These are phyloP conservation scores for Pelodytes ibericus DNA, from an alignment of 2,797 vertebrate genomes.

Conservation along the genomic window DNA sequence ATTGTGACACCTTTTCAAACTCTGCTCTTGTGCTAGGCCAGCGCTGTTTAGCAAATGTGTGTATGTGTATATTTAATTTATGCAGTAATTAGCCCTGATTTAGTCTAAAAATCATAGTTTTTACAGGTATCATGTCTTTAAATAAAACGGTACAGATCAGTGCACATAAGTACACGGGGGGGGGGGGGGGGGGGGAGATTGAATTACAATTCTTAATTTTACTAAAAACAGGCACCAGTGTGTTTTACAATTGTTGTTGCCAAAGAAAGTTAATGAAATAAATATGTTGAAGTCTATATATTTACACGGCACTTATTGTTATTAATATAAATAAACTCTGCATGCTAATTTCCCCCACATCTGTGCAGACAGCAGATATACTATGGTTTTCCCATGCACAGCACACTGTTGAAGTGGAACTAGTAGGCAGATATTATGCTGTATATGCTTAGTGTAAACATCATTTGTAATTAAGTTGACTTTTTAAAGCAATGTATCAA, in stretches of 20 bases:
- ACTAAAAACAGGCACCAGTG: neutral
- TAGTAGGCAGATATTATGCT: conserved; percentile 8
- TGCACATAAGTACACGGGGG: neutral
- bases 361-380: conserved; percentile 11
- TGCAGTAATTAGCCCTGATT: too few relatives aligned
- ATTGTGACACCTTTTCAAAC: too few relatives aligned
- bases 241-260: neutral
- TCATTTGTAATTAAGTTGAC: conserved; percentile 62
- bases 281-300: conserved; percentile 1
- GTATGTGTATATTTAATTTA: too few relatives aligned
- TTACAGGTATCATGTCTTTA: neutral
- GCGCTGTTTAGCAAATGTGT: too few relatives aligned
- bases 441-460: conserved; percentile 53
- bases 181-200: too few relatives aligned
- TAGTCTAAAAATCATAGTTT: neutral
- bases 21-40: too few relatives aligned
- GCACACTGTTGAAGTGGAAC: too few relatives aligned
- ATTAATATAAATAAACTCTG: conserved; percentile 1
- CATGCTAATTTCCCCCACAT: conserved; percentile 30
- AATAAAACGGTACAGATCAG: neutral
- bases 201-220: neutral
- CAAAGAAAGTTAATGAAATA: conserved; percentile 1
- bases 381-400: too few relatives aligned
- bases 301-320: conserved; percentile 1
- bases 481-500: conserved; percentile 62